Base-by-base conservation (phyloP, 30 jellyfish, hydroid and myxozoan species). In the Clytia hemisphaerica region DNA sequence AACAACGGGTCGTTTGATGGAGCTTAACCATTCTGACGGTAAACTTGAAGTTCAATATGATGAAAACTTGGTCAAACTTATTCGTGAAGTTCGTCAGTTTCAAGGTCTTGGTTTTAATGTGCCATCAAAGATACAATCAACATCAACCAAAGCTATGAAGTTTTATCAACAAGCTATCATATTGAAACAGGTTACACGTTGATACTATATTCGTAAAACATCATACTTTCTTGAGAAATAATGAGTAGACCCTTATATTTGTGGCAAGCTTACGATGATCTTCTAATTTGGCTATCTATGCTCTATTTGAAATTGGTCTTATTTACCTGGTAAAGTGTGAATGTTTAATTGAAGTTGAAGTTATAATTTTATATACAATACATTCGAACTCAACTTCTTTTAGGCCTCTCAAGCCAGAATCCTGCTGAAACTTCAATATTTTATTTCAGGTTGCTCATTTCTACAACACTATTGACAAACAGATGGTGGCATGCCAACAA, bases 401-500 rank as follows among this genome's bases (percentile, higher is more conserved):
- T n/a, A n/a, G n/a, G n/a, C n/a, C n/a, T n/a, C n/a, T n/a, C n/a
- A n/a, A n/a, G n/a, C n/a, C n/a, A n/a, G n/a, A n/a, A 9, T 51
- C 12, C 33, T 9, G 12, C 33, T 7, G 7, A 51, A 7, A 12
- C 33, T 9, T 9, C 33, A 24, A n/a, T n/a, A 25, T 64, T 64
- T 61, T 38, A 27, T 25, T 40, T 12, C 51, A 88, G 97, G 97
- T 88, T 33, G 97, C 97, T 18, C 97, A 88, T 66, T 88, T 88
- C 75, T 88, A 88, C 77, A 88, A 88, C 93, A 88, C 94, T 28
- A 88, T 88, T 24, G 97, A 88, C 50, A 87, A 88, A 57, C 97
- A 88, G 62, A 88, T 88, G 97, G 91, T 88, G 4, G 86, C 94
- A 0, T 44, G 95, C 44, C 97, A 88, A 72, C 97, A 88, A 50